Evolutionary conservation across 2,888 invertebrate genomes (phyloP), one percentile per base, ranked within the genome.

Genomic region (Drosophila ochracea): DNA sequence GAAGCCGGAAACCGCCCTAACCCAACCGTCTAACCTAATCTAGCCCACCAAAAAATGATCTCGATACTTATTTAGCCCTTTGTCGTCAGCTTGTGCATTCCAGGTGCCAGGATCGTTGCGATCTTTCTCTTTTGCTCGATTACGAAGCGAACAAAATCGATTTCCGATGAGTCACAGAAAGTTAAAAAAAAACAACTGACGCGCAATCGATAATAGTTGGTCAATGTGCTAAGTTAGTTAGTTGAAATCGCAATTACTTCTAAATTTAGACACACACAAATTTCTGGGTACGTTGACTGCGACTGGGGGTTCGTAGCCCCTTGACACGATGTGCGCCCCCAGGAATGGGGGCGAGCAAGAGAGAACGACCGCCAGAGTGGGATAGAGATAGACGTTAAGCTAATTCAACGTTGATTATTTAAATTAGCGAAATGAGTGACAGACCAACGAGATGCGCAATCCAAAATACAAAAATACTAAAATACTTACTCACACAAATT

Each of bases 381-480:
- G 21, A 25, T n/a, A 21, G 16, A 25, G 47, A 47, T 30, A 33
- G 72, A 41, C 35, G 60, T 60, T 71, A 53, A 68, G 68, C 84
- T 74, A 83, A 89, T 88, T 85, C 80, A 69, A 69, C 57, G 83
- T 90, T 88, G 84, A 88, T 91, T 91, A 81, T 63, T 73, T 91
- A 87, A 91, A 91, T 88, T 89, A 91, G 84, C 71, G 52, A 84
- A 76, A 76, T 91, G 91, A 87, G 89, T 87, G 87, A 87, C 89
- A 87, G 81, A 71, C 79, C 66, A 78, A 71, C 53, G 60, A 63
- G 50, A 64, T 49, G 54, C 68, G 58, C 50, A 66, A 54, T 43
- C 61, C 49, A 70, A 80, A 80, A 73, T 66, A 59, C 59, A 25
- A 28, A 63, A 57, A 64, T 55, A 60, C 43, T 28, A 19, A 58